phyloP scores from a whole-genome alignment of 2,888 invertebrate species.

The Neoscelio sp. region DNA sequence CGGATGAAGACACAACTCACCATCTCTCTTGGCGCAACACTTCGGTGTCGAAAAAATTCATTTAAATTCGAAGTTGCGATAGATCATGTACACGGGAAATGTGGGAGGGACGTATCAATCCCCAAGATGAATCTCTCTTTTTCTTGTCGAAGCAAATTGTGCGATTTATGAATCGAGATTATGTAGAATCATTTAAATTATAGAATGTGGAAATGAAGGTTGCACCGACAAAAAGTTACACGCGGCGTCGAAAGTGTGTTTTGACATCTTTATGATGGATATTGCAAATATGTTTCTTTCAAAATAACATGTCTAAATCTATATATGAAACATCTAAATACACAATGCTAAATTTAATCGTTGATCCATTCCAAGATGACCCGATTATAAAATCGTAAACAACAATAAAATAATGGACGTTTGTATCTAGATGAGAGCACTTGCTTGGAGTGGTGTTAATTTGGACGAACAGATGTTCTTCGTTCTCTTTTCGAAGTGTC shows the following conservation, averaged over 20 bases:
- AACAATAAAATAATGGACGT: slow-evolving; percentile 41
- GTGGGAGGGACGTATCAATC: slow-evolving; percentile 16
- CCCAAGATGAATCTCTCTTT: neutral
- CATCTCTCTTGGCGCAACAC: too few species aligned
- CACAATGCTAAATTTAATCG: slow-evolving; percentile 20
- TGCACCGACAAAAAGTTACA: slow-evolving; percentile 16
- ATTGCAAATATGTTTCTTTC: slow-evolving; percentile 25
- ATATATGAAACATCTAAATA: neutral
- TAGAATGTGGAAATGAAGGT: slow-evolving; percentile 8
- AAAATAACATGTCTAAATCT: slow-evolving; percentile 6
- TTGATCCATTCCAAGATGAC: slow-evolving; percentile 16
- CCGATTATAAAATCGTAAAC: slow-evolving; percentile 41
- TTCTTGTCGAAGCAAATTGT: too few species aligned
- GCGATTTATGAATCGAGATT: neutral
- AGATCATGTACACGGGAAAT: slow-evolving; percentile 7
- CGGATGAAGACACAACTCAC: too few species aligned
- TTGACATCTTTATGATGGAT: slow-evolving; percentile 30
- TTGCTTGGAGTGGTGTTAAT: slow-evolving; percentile 9
- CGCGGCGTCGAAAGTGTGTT: too few species aligned
- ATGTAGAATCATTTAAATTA: neutral
- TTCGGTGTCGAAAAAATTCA: slow-evolving; percentile 16
- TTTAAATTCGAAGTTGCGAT: slow-evolving; percentile 8
- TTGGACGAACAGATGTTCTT: slow-evolving; percentile 8
- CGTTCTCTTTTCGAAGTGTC: slow-evolving; percentile 2
- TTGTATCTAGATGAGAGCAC: neutral